Evolutionary conservation across 2,113 vertebrate species (phyloP).

Genomic region (Poeciliopsis prolifica): DNA sequence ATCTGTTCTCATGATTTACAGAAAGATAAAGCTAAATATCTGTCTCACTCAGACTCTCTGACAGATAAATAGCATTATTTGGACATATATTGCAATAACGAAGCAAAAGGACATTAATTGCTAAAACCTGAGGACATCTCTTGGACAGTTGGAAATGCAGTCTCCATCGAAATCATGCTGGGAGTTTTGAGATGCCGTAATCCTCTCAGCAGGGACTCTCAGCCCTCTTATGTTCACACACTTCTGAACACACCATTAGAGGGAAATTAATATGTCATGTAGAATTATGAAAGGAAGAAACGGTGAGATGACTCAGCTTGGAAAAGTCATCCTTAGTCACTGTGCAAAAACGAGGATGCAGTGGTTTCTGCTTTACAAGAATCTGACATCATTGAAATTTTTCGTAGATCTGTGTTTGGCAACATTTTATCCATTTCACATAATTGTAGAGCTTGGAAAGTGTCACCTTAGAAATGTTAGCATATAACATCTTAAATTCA

Average conservation of each 20-base stretch:
- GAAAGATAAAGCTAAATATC: no score
- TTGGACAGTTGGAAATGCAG: background rate
- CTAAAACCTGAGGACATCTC: background rate
- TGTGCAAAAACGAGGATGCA: conserved; percentile 32
- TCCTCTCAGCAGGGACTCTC: conserved; percentile 20
- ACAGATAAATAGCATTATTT: no score
- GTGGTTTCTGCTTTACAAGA: conserved; percentile 15
- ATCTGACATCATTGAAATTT: conserved; percentile 3
- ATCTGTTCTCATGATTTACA: no score
- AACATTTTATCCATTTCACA: background rate
- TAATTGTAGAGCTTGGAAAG: no score
- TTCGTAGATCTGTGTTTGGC: background rate
- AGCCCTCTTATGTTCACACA: conserved; percentile 27
- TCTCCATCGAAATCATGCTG: background rate
- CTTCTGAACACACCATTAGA: conserved; percentile 37
- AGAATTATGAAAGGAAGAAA: conserved; percentile 24
- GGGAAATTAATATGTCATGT: conserved; percentile 39
- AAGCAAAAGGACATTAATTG: background rate
- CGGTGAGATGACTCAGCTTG: conserved; percentile 12
- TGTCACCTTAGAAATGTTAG: background rate
- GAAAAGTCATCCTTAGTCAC: conserved; percentile 19
- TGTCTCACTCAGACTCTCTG: no score
- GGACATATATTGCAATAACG: background rate
- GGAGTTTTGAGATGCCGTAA: conserved; percentile 15
- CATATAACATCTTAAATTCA: background rate